Evolutionary conservation across 1,140 invertebrate genomes (phyloP).

Genomic region (Drosophila pallidifrons): DNA sequence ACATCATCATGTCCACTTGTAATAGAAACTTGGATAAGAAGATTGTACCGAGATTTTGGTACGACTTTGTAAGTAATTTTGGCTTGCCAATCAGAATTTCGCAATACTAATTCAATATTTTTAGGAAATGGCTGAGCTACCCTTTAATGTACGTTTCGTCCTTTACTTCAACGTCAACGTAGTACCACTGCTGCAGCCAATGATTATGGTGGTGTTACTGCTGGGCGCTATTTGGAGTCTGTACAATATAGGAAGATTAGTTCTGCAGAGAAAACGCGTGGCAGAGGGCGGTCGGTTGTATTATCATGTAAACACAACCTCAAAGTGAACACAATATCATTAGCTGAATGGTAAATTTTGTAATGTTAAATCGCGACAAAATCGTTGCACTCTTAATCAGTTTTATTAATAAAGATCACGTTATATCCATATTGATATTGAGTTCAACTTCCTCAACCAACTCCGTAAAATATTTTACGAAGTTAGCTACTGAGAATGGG

Average conservation of each 20-base stretch:
- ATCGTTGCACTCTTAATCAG: no score
- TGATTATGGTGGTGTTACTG: constrained; percentile 43
- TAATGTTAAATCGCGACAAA: no score
- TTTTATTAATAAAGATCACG: no score
- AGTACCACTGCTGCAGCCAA: constrained; percentile 31
- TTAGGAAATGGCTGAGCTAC: constrained; percentile 70
- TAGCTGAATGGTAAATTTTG: no score
- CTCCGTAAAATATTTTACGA: no score
- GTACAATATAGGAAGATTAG: not conserved
- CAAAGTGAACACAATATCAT: no score
- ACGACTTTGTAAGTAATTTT: constrained; percentile 74
- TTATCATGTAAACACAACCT: no score
- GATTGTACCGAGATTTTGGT: constrained; percentile 75
- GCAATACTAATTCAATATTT: not conserved
- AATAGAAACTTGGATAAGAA: constrained; percentile 10
- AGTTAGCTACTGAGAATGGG: not conserved
- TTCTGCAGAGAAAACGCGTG: no score
- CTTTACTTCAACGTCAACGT: constrained; percentile 47
- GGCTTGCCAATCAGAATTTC: no score
- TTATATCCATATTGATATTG: no score
- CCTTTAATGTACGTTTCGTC: constrained; percentile 43
- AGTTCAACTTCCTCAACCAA: no score
- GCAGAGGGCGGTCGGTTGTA: no score
- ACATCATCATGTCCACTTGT: constrained; percentile 53
- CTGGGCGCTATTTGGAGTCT: constrained; percentile 33